Conservation (phyloP, 2,797 vertebrate genomes). For the Pantherophis alleghaniensis region DNA sequence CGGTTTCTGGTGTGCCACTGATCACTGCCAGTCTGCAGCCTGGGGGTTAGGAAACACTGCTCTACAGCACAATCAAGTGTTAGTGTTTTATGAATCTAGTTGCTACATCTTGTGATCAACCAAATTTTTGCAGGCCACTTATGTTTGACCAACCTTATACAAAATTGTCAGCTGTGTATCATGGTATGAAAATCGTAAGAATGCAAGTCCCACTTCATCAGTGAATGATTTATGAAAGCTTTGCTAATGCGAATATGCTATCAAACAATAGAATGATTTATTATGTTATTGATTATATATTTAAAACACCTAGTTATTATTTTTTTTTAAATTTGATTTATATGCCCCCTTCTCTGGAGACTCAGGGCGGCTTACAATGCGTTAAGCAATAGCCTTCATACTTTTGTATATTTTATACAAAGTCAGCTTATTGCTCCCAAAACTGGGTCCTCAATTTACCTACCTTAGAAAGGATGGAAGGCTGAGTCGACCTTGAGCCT, state of each 20-base stretch:
- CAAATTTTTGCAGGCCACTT: neutral
- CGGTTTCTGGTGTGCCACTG: neutral
- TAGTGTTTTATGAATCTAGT: neutral
- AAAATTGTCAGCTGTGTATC: neutral
- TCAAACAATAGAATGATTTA: neutral
- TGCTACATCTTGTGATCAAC: neutral
- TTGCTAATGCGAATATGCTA: neutral
- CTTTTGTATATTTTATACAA: no score
- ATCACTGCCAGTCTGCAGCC: rapidly evolving
- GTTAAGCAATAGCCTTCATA: no score
- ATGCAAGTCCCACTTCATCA: neutral
- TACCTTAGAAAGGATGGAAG: no score
- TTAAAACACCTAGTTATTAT: neutral
- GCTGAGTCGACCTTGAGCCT: no score
- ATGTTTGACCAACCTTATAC: neutral
- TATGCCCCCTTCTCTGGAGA: no score
- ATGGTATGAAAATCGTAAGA: neutral
- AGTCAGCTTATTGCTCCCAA: no score
- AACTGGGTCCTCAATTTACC: no score
- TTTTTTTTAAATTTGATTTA: no score
- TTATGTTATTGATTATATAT: neutral
- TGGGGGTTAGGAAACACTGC: neutral
- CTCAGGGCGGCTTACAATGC: no score
- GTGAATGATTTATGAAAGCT: neutral
- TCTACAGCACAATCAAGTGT: neutral